Evolutionary conservation across 2,888 invertebrate genomes (phyloP), one percentile per base, ranked within the genome.

Genomic region (Pardosa pseudoannulata): DNA sequence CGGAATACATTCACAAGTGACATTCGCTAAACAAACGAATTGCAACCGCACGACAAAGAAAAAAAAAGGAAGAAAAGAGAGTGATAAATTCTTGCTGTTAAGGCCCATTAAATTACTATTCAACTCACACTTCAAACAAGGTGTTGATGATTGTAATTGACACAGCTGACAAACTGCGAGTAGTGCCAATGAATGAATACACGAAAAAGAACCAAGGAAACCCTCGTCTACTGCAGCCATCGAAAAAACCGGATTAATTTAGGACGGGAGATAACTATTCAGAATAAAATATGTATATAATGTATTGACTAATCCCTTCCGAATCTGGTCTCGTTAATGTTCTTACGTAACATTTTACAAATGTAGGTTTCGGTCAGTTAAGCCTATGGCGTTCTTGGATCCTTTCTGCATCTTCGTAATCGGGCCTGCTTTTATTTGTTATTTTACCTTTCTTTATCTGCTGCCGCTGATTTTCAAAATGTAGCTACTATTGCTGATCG

Each of bases 11-110:
- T 74, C 67, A 74, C 36, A 36, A 81, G 62, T 75, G 82, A 41
- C 82, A 70, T 71, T 76, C 65, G 71, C 76, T 83, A 83, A 83
- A 72, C 82, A 83, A 83, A 83, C 82, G 76, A 76, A 82, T 70
- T 32, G 71, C 41, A 70, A 72, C 56, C 76, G 36, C 1, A 23
- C 56, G 56, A 56, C 56, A 23, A 56, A 76, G n/a, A n/a, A n/a
- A n/a, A n/a, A n/a, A n/a, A n/a, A n/a, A n/a, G n/a, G n/a, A n/a
- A n/a, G n/a, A n/a, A 82, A 83, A 46, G 67, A 75, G 76, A 62
- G 75, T 81, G 81, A 75, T 81, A 75, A 81, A 75, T 81, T 67
- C 75, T 32, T 74, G 16, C 56, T 31, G 75, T 75, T 75, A 80
- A 74, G 75, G 71, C 76, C 72, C 71, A 62, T 76, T 71, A 70